Percentiles rank a stretch among this genome's conserved stretches.
These are phyloP conservation scores for Ophion obscuratus DNA, from an alignment of 2,888 invertebrate genomes.

Conservation along the genomic window DNA sequence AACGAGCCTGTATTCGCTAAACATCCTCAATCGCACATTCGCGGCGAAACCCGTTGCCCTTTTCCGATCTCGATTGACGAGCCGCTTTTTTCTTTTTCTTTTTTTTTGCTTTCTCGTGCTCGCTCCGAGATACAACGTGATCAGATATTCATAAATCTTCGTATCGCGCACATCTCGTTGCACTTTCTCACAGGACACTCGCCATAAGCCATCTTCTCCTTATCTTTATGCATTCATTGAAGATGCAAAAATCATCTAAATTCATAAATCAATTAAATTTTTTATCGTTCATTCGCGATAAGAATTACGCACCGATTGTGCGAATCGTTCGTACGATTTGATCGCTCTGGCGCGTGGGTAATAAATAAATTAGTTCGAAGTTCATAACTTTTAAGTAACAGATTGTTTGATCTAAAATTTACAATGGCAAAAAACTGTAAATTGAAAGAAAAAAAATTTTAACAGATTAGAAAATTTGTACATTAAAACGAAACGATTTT, in stretches of 20 bases:
- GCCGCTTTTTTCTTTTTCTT: conserved; percentile 27
- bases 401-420: too few relatives aligned
- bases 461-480: too few relatives aligned
- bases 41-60: conserved; percentile 75
- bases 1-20: conserved; percentile 16
- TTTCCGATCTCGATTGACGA: conserved; percentile 69
- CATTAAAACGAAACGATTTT: too few relatives aligned
- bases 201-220: conserved; percentile 21
- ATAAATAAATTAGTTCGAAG: background rate
- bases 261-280: background rate
- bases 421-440: too few relatives aligned
- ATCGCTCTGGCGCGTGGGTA: too few relatives aligned
- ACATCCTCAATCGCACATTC: conserved; percentile 64
- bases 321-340: too few relatives aligned
- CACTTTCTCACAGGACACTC: conserved; percentile 43
- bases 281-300: too few relatives aligned
- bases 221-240: conserved; percentile 25
- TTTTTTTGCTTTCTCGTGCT: conserved; percentile 42
- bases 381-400: background rate
- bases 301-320: too few relatives aligned
- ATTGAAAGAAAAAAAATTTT: background rate
- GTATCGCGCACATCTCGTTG: conserved; percentile 23
- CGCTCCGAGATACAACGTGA: conserved; percentile 34
- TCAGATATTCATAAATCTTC: conserved; percentile 59
- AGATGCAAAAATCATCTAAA: conserved; percentile 19